phyloP scores from a whole-genome alignment of 1,140 invertebrate genomes.

The Dinothrombium tinctorium region DNA sequence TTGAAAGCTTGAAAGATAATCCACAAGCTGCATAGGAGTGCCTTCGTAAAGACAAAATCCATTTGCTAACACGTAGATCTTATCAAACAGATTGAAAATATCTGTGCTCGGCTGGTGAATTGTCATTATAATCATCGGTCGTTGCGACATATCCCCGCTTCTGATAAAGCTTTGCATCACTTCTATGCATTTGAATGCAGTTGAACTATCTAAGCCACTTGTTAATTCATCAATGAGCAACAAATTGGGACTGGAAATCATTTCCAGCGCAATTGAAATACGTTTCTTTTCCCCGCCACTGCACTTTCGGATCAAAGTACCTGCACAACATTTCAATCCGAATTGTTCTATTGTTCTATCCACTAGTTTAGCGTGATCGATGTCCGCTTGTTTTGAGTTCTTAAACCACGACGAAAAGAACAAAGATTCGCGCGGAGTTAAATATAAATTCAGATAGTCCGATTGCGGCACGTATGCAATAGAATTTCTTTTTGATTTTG shows the following conservation, averaged over 20 bases:
- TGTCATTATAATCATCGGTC: slow-evolving; percentile 27
- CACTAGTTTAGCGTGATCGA: slow-evolving; percentile 1
- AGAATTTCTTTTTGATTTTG: not conserved
- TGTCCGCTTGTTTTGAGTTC: slow-evolving; percentile 15
- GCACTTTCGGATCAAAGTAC: slow-evolving; percentile 50
- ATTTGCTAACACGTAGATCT: slow-evolving; percentile 55
- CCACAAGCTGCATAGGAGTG: slow-evolving; percentile 18
- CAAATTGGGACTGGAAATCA: slow-evolving; percentile 82
- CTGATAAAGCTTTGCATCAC: too few relatives aligned
- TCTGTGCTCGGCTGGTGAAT: slow-evolving; percentile 89
- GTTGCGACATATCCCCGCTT: slow-evolving; percentile 58
- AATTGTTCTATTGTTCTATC: slow-evolving; percentile 20
- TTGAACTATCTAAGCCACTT: slow-evolving; percentile 11
- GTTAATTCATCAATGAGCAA: slow-evolving; percentile 60
- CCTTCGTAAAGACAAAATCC: slow-evolving; percentile 81
- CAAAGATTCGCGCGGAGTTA: slow-evolving; percentile 72
- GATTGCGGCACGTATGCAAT: slow-evolving; percentile 52
- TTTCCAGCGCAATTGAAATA: slow-evolving; percentile 73
- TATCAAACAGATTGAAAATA: slow-evolving; percentile 83
- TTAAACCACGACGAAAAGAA: slow-evolving; percentile 77
- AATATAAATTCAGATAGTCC: slow-evolving; percentile 60
- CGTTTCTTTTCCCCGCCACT: slow-evolving; percentile 81
- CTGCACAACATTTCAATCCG: slow-evolving; percentile 48
- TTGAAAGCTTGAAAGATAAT: slow-evolving; percentile 5
- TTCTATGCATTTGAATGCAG: slow-evolving; percentile 44